Evolutionary conservation across 2,888 invertebrate genomes (phyloP).

Genomic region (Acleris literana): DNA sequence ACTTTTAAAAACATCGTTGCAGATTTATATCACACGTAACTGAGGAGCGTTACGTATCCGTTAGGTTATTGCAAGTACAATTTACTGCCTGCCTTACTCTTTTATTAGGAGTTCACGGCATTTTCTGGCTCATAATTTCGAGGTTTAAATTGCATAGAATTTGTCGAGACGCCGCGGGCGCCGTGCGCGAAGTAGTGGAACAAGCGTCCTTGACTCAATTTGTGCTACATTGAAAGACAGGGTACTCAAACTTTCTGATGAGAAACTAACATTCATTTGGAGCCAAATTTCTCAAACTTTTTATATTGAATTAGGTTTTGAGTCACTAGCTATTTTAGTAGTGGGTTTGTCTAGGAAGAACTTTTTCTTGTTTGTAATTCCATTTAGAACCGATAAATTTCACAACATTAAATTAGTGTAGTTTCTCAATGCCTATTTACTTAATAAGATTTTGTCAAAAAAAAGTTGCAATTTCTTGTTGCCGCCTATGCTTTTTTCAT

Average conservation of each 20-base stretch:
- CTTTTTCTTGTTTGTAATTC: background rate
- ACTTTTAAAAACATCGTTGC: background rate
- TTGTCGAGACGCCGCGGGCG: conserved; percentile 53
- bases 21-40: conserved; percentile 14
- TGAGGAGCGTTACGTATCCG: conserved; percentile 35
- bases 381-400: background rate
- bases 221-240: conserved; percentile 21
- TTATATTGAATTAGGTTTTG: no score
- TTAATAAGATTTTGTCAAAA: no score
- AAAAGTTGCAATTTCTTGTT: no score
- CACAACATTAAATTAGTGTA: no score
- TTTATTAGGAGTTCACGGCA: conserved; percentile 55
- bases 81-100: conserved; percentile 49
- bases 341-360: background rate
- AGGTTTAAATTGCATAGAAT: conserved; percentile 56
- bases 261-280: conserved; percentile 22
- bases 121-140: conserved; percentile 59
- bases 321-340: background rate
- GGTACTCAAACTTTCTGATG: conserved; percentile 23
- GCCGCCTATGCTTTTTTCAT: no score
- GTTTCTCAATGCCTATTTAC: no score
- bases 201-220: conserved; percentile 41
- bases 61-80: conserved; percentile 41
- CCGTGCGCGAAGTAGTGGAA: conserved; percentile 43
- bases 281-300: conserved; percentile 2